A percentile compares a stretch with the other conserved stretches of the same genome.
Evolutionary conservation across 2,888 invertebrate species (phyloP).

Genomic region (Tipula lateralis): DNA sequence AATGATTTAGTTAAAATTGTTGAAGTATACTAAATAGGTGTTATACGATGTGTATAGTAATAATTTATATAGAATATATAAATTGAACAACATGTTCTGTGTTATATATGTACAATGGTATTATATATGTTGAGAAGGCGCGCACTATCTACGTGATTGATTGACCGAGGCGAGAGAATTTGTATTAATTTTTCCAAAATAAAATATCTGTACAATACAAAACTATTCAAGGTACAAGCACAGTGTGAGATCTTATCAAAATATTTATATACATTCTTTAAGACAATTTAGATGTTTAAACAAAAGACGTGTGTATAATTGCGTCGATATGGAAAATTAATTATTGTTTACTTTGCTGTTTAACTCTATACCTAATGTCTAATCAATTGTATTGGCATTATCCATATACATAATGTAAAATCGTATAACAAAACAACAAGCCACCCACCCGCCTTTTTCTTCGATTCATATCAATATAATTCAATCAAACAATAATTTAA

Average conservation of each 20-base stretch:
- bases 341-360: background rate
- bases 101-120: background rate
- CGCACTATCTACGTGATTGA: background rate
- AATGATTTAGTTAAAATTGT: conserved; percentile 24
- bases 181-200: background rate
- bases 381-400: too few species aligned
- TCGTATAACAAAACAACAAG: background rate
- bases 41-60: background rate
- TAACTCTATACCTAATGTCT: too few species aligned
- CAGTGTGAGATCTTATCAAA: background rate
- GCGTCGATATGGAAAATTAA: background rate
- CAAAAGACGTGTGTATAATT: background rate
- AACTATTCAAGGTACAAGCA: background rate
- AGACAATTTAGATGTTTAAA: conserved; percentile 9
- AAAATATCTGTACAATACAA: background rate
- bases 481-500: conserved; percentile 6
- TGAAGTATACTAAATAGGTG: conserved; percentile 19
- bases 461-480: background rate
- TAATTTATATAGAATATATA: background rate
- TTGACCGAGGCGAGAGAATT: background rate
- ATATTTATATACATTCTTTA: background rate
- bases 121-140: background rate
- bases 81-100: background rate
- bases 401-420: background rate
- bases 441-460: background rate